A percentile compares a stretch with the other conserved stretches of the same genome.
Conservation (phyloP, 2,888 invertebrate genomes). For the Pollenia angustigena region DNA sequence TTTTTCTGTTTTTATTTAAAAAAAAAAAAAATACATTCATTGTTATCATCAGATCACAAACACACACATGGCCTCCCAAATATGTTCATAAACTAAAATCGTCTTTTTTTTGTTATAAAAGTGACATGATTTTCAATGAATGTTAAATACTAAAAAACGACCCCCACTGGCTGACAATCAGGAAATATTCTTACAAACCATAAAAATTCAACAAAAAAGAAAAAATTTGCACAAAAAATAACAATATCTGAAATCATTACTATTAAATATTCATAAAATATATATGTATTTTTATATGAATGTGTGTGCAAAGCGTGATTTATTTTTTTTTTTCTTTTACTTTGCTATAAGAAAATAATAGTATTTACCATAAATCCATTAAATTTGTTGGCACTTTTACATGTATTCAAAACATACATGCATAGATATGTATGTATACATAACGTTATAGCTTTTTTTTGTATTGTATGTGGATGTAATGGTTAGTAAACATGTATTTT, state of each 20-base stretch:
- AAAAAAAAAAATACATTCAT: neutral
- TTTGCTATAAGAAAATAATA: neutral
- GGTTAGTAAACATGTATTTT: neutral
- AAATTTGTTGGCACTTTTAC: conserved; percentile 15
- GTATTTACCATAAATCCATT: conserved; percentile 26
- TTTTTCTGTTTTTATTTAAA: neutral
- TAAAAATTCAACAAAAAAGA: neutral
- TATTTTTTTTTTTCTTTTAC: neutral
- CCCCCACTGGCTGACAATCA: neutral
- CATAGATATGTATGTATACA: neutral
- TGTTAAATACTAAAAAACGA: conserved; percentile 11
- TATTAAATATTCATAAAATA: conserved; percentile 28
- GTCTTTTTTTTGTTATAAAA: neutral
- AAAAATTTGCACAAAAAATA: neutral
- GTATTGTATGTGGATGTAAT: neutral
- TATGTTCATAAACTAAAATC: neutral
- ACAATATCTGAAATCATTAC: conserved; percentile 29
- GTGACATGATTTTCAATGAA: conserved; percentile 42
- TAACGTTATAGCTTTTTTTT: too few relatives aligned
- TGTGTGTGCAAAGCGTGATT: neutral
- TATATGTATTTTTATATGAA: neutral
- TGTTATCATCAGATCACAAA: conserved; percentile 20
- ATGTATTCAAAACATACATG: neutral
- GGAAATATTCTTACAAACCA: conserved; percentile 20
- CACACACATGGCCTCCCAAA: neutral